phyloP scores from a whole-genome alignment of 2,113 vertebrate species.

The Epinephelus moara region DNA sequence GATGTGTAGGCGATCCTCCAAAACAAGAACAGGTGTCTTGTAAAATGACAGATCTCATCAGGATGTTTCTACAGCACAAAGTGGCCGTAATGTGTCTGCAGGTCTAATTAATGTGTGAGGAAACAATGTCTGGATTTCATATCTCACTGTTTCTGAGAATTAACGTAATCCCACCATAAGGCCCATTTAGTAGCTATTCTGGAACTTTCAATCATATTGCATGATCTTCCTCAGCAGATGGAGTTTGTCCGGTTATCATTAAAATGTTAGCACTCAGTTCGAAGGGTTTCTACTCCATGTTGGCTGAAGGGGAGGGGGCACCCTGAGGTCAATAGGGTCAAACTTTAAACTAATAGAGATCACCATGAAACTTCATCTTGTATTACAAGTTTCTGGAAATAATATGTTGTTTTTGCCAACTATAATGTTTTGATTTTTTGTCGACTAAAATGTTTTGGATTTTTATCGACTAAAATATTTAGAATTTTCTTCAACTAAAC shows the following conservation, averaged over 20 bases:
- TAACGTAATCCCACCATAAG: neutral
- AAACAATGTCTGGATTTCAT: neutral
- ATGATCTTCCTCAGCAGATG: neutral
- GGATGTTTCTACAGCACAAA: neutral
- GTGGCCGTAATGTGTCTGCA: neutral
- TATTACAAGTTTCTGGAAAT: no score
- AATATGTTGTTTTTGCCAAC: no score
- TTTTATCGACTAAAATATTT: no score
- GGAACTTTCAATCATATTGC: neutral
- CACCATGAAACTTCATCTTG: no score
- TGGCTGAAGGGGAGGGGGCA: neutral
- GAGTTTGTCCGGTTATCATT: neutral
- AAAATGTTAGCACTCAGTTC: neutral
- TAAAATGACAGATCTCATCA: neutral
- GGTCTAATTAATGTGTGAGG: neutral
- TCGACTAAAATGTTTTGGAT: no score
- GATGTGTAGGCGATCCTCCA: neutral
- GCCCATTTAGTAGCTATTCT: neutral
- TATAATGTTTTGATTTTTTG: no score
- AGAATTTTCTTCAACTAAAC: no score
- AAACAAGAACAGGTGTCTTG: conserved; percentile 17
- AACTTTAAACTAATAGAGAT: no score
- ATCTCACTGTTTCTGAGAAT: neutral
- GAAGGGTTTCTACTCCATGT: neutral
- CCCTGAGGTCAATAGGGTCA: no score